Percentiles rank a stretch among this genome's conserved stretches.
Conservation (phyloP, 2,113 vertebrate species). For the Calidris pygmaea region DNA sequence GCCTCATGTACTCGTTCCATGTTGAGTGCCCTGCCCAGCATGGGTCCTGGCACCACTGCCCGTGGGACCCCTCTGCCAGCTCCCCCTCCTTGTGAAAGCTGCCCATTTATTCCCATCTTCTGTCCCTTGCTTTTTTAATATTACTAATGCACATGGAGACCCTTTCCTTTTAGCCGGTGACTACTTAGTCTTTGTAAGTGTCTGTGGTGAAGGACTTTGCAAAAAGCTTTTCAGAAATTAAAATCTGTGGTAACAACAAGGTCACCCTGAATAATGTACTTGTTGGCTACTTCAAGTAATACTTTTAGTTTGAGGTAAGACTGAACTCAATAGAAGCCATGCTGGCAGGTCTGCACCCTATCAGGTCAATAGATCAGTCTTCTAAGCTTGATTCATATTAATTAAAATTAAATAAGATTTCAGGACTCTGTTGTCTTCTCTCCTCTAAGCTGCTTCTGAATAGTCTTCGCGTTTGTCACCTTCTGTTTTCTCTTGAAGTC, state of each 20-base stretch:
- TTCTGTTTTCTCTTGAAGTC: background rate
- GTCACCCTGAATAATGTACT: background rate
- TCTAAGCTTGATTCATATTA: background rate
- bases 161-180: background rate
- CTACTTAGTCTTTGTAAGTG: background rate
- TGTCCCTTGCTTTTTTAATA: background rate
- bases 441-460: background rate
- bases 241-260: background rate
- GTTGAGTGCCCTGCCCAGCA: accelerated
- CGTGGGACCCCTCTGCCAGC: background rate
- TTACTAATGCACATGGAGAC: background rate
- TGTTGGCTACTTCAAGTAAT: background rate
- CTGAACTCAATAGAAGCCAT: background rate
- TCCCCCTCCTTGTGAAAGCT: background rate
- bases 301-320: background rate
- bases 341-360: background rate
- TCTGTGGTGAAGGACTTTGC: background rate
- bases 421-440: background rate
- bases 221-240: constrained; percentile 40
- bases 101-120: background rate
- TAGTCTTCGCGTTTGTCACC: background rate
- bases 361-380: background rate
- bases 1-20: accelerated
- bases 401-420: background rate
- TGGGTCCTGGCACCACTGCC: background rate